These are phyloP conservation scores for Entomyzon cyanotis DNA, from an alignment of 2,113 vertebrate genomes.

Conservation along the genomic window DNA sequence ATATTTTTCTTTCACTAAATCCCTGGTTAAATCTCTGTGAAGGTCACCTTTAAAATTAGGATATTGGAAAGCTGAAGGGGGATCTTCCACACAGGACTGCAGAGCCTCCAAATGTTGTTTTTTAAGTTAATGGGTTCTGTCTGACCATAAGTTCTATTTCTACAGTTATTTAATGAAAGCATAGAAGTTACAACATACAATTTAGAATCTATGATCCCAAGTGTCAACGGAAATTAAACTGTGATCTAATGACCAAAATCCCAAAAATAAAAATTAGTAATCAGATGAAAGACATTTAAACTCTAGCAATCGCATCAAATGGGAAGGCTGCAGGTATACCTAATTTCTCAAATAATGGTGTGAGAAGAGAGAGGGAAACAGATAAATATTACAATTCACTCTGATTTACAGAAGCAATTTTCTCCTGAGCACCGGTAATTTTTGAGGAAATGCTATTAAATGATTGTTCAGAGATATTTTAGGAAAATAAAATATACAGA, in stretches of 20 bases:
- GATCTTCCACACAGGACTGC: neutral
- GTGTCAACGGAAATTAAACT: neutral
- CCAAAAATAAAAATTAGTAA: neutral
- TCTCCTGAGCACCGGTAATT: neutral
- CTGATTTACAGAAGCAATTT: slow-evolving; percentile 10
- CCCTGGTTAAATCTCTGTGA: neutral
- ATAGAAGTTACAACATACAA: neutral
- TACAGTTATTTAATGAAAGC: neutral
- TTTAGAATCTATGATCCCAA: neutral
- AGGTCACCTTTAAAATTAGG: slow-evolving; percentile 14
- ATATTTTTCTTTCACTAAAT: neutral
- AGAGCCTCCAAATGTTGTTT: neutral
- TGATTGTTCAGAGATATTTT: slow-evolving; percentile 6
- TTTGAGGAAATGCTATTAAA: neutral
- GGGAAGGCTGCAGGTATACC: neutral
- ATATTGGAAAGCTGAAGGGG: neutral
- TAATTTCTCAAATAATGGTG: neutral
- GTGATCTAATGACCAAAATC: neutral
- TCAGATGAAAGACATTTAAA: neutral
- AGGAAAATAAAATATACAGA: neutral
- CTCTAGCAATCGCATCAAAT: neutral
- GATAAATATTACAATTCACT: neutral
- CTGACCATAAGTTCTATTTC: neutral
- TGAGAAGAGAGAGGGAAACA: neutral
- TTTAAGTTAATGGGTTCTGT: neutral